phyloP scores from a whole-genome alignment of 2,888 invertebrate species.

The Ypsolopha scabrella region DNA sequence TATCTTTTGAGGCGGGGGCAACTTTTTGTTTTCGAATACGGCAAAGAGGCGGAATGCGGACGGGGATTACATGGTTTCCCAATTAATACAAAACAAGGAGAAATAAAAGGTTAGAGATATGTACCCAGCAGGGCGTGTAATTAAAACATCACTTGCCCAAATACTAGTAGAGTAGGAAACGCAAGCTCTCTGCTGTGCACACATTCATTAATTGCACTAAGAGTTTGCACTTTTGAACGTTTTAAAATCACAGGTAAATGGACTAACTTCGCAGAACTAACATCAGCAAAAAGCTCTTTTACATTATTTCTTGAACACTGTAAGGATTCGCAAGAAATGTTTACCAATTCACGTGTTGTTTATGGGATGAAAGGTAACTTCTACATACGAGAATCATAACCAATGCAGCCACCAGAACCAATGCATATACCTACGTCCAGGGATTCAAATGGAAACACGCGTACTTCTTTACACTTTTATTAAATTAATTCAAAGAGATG shows the following conservation, averaged over 20 bases:
- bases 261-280: neutral
- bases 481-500: too few relatives aligned
- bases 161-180: neutral
- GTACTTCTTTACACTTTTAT: too few relatives aligned
- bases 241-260: neutral
- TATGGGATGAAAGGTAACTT: too few relatives aligned
- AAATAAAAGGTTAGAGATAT: neutral
- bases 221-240: neutral
- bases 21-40: constrained; percentile 40
- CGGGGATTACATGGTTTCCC: constrained; percentile 2
- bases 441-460: too few relatives aligned
- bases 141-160: neutral
- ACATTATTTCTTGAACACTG: neutral
- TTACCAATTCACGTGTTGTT: neutral
- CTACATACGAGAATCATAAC: too few relatives aligned
- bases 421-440: too few relatives aligned
- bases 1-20: constrained; percentile 7
- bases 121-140: neutral
- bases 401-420: too few relatives aligned
- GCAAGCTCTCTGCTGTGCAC: neutral
- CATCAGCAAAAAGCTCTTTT: neutral
- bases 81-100: constrained; percentile 1
- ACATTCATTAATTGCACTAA: neutral
- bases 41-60: constrained; percentile 18
- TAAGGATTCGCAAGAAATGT: neutral